Base-by-base conservation (phyloP, 1,140 invertebrate genomes). In the Polypedilum vanderplanki region DNA sequence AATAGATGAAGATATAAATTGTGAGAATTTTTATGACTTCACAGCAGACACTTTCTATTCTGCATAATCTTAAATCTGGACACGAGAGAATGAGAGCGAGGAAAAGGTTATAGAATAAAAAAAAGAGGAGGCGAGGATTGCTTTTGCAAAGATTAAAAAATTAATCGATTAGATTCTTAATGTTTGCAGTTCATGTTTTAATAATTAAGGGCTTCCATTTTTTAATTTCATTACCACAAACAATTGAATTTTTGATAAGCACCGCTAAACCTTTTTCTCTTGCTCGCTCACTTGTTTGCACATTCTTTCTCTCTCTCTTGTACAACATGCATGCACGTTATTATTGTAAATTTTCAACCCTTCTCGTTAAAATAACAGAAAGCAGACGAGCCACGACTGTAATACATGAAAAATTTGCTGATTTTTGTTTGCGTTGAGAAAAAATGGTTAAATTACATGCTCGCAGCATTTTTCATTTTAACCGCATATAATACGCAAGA, bases 61-160 rank as follows among this genome's bases (percentile, higher is more conserved):
- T 33, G 24, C 24, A 33, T 33, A 33, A 33, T 33, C 24, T 33
- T 33, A 33, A 33, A 33, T 33, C 24, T 33, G 24, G 24, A 33
- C 24, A 33, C 24, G 24, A 33, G 24, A 33, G 24, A n/a, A n/a
- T n/a, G n/a, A n/a, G n/a, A n/a, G n/a, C n/a, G n/a, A n/a, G n/a
- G n/a, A 33, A 33, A 33, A 33, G 24, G 24, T 33, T 5, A 5
- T 33, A 33, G 24, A 33, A 33, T 33, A 33, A 33, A 33, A 57
- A 57, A 57, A 12, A n/a, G 12, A n/a, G 46, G 46, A 57, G 46
- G 46, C 15, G 46, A 57, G 46, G 46, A 33, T 57, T 57, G 46
- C 46, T 57, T 57, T 57, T n/a, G n/a, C 46, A 57, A 57, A 57
- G 46, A 57, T 57, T 57, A 57, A 57, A 57, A 57, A 57, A 57